phyloP scores from a whole-genome alignment of 1,140 invertebrate species.

The Prorops nasuta region DNA sequence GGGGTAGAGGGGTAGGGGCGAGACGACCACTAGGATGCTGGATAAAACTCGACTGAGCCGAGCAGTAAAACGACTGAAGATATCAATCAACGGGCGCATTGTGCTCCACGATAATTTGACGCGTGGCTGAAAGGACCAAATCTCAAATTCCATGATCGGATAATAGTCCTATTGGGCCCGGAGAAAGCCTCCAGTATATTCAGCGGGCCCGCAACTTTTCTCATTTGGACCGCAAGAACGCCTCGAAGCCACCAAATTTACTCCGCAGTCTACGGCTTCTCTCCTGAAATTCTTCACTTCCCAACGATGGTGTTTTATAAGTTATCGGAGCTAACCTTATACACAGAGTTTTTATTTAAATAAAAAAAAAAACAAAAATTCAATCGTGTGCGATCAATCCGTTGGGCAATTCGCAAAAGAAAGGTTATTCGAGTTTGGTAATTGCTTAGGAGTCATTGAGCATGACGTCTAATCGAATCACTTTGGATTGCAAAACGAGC shows the following conservation, averaged over 20 bases:
- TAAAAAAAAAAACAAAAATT: no score
- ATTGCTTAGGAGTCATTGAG: no score
- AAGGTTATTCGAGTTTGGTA: no score
- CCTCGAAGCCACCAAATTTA: not conserved
- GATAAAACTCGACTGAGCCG: constrained; percentile 1
- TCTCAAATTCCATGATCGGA: constrained; percentile 44
- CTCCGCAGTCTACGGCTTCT: no score
- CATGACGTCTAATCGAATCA: no score
- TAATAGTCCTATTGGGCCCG: constrained; percentile 36
- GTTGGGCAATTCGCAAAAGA: no score
- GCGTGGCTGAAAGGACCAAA: constrained; percentile 43
- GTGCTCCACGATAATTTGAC: constrained; percentile 45
- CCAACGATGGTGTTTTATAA: no score
- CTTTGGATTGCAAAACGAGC: no score
- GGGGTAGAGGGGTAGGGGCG: not conserved
- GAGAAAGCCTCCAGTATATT: constrained; percentile 18
- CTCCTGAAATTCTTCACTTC: no score
- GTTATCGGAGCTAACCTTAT: no score
- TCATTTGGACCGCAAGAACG: not conserved
- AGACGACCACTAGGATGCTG: not conserved
- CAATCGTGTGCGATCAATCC: no score
- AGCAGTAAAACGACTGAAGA: constrained; percentile 46
- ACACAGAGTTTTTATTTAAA: no score
- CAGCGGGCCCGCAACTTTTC: constrained; percentile 22
- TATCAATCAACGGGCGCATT: constrained; percentile 46